Evolutionary conservation across 2,113 vertebrate genomes (phyloP), one percentile per base, ranked within the genome.

Genomic region (Oreotrochilus melanogaster): DNA sequence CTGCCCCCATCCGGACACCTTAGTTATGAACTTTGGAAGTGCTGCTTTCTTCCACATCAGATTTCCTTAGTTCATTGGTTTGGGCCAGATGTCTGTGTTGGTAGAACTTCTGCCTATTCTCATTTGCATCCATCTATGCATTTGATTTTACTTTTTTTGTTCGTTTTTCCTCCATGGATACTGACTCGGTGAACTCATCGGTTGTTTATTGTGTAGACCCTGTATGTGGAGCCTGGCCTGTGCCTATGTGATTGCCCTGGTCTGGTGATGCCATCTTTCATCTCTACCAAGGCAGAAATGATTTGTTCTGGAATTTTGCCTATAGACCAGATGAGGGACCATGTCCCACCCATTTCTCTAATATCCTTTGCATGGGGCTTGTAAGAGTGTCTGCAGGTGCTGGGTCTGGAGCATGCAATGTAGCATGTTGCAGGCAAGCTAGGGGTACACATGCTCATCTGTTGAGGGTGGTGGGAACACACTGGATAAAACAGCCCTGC

Each of bases 281-380:
- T 99, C 92, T 99, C 99, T 30, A 99, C 99, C 70, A 99, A 99
- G 97, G 99, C 99, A 19, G 99, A 99, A 96, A 99, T 99, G 99
- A 99, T 98, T 88, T 99, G 99, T 96, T 98, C 80, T 76, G 99
- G 99, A 87, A 99, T 99, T 96, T 96, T 99, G 54, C 98, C 99
- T 23, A 99, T 99, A 48, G 99, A 99, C 97, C 99, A 99, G 96
- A 99, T 99, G 98, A 98, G 99, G 80, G 99, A 99, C 95, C 99
- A 99, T 5, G 83, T 99, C 17, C 99, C 99, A 50, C 98, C 99
- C 7, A 43, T 98, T 42, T 99, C 99, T 80, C 96, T 99, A 25
- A 99, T 99, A 99, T 99, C 99, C 99, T 99, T 98, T 95, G 62
- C 39, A 24, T 81, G 84, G 28, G 35, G 45, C 62, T 91, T 87